These are phyloP conservation scores for Drosophila acutilabella DNA, from an alignment of 2,888 invertebrate genomes.

Conservation along the genomic window DNA sequence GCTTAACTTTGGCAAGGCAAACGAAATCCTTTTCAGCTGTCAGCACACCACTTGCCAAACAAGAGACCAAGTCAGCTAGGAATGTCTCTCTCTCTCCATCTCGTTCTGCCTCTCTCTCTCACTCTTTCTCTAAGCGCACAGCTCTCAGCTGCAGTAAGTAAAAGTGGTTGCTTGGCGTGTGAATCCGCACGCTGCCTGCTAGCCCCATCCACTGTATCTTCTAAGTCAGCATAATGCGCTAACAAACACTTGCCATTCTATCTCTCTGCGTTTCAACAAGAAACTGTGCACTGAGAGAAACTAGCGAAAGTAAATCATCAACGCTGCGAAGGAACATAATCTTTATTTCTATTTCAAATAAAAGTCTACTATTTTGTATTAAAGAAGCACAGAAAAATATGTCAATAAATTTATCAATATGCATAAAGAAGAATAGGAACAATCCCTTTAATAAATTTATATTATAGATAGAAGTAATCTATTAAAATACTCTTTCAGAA, in stretches of 20 bases:
- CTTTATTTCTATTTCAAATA: too few relatives aligned
- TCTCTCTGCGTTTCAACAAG: conserved; percentile 19
- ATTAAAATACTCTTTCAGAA: background rate
- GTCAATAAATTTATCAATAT: too few relatives aligned
- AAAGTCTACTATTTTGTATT: too few relatives aligned
- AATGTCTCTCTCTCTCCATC: conserved; percentile 11
- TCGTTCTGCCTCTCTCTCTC: background rate
- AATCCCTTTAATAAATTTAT: too few relatives aligned
- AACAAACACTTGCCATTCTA: conserved; percentile 73
- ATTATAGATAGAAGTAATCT: too few relatives aligned
- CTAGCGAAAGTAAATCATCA: background rate
- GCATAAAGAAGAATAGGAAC: too few relatives aligned
- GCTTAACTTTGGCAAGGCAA: conserved; percentile 79
- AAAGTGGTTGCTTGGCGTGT: conserved; percentile 63
- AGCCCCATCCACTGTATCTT: conserved; percentile 41
- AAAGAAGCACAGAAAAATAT: too few relatives aligned
- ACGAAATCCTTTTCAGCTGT: conserved; percentile 80
- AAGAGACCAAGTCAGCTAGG: conserved; percentile 48
- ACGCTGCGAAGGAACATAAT: too few relatives aligned
- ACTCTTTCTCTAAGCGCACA: conserved; percentile 12
- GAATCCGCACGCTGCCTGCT: conserved; percentile 9
- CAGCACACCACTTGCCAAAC: conserved; percentile 80
- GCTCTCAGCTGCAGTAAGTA: conserved; percentile 67
- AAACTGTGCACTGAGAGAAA: conserved; percentile 45
- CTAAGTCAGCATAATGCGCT: conserved; percentile 80